Evolutionary conservation across 2,797 vertebrate species (phyloP).

Genomic region (Coregonus ussuriensis): DNA sequence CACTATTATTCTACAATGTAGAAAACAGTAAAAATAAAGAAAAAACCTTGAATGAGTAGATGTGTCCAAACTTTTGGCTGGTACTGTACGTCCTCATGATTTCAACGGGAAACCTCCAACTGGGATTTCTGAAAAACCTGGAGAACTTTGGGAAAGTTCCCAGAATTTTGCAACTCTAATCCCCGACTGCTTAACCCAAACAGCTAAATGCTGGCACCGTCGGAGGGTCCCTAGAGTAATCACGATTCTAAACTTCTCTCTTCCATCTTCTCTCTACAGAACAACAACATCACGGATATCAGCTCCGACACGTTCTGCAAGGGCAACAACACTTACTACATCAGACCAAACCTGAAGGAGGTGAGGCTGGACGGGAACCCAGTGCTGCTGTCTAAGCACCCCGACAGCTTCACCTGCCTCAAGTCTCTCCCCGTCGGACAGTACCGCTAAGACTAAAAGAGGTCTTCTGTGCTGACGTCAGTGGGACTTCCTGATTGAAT

Average conservation of each 20-base stretch:
- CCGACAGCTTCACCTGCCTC: constrained; percentile 93
- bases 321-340: constrained; percentile 88
- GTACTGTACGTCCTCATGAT: too few species aligned
- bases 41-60: too few species aligned
- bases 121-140: too few species aligned
- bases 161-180: neutral
- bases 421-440: constrained; percentile 86
- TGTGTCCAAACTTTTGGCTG: too few species aligned
- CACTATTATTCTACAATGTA: too few species aligned
- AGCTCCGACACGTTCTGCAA: constrained; percentile 92
- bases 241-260: constrained; percentile 20
- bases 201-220: too few species aligned
- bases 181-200: too few species aligned
- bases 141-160: neutral
- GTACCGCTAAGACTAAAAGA: constrained; percentile 78
- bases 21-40: too few species aligned
- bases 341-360: constrained; percentile 86
- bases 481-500: neutral
- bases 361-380: constrained; percentile 95
- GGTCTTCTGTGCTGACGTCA: neutral
- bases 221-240: too few species aligned
- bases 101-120: too few species aligned
- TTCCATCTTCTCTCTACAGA: constrained; percentile 67
- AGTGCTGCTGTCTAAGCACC: constrained; percentile 86
- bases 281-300: constrained; percentile 93